Conservation (phyloP, 2,113 vertebrate species). For the Acinonyx jubatus region DNA sequence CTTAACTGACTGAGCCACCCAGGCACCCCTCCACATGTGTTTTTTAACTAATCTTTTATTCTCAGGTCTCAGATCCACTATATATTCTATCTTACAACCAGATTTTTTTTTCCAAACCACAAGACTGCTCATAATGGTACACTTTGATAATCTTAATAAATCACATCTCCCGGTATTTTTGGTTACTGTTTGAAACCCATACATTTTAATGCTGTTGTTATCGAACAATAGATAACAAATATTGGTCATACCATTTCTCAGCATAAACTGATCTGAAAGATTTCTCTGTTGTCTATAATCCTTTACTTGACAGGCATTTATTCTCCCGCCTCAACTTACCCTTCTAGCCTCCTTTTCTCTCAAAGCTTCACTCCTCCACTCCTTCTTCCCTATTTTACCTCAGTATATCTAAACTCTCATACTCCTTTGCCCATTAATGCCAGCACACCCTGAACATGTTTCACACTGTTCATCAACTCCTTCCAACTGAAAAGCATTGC, state of each 20-base stretch:
- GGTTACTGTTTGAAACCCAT: neutral
- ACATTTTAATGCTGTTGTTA: neutral
- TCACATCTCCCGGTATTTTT: neutral
- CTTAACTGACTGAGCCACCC: no score
- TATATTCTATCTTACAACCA: neutral
- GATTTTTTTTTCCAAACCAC: neutral
- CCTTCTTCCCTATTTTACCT: neutral
- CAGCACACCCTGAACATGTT: neutral
- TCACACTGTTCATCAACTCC: neutral
- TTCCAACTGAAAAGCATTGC: neutral
- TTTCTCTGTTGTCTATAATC: neutral
- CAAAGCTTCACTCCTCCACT: neutral
- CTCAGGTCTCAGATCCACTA: neutral
- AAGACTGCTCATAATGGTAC: neutral
- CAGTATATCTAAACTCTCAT: neutral
- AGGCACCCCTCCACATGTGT: neutral
- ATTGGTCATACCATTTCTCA: neutral
- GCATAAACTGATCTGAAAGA: neutral
- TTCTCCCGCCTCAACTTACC: neutral
- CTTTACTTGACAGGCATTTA: neutral
- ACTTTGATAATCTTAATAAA: neutral
- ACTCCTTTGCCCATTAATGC: neutral
- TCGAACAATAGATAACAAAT: neutral
- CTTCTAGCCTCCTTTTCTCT: neutral
- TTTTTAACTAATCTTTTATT: neutral